These are phyloP conservation scores for Piliocolobus tephrosceles DNA, from an alignment of 2,113 vertebrate genomes.

Conservation along the genomic window DNA sequence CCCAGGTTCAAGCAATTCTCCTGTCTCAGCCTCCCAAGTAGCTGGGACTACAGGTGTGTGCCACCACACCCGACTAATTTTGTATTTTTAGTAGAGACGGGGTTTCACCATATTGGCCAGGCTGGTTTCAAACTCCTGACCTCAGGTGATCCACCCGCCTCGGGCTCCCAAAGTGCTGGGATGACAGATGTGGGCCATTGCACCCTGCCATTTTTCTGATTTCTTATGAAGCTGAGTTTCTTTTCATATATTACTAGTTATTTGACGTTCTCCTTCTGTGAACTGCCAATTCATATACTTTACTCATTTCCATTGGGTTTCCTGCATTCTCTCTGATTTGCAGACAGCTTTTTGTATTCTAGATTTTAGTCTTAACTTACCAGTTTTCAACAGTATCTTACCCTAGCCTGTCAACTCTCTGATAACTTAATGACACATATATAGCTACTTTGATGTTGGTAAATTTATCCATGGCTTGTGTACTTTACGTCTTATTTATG, in stretches of 20 bases:
- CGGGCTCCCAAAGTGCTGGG: no score
- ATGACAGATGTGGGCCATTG: no score
- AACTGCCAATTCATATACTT: neutral
- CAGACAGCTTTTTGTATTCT: conserved; percentile 28
- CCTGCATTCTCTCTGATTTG: conserved; percentile 42
- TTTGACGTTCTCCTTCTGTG: neutral
- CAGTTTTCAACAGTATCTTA: conserved; percentile 7
- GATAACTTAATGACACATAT: neutral
- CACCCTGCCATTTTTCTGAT: neutral
- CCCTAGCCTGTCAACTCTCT: neutral
- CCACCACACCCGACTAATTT: no score
- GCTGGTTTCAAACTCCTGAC: no score
- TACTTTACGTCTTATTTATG: conserved; percentile 24
- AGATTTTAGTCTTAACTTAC: neutral
- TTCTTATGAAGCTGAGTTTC: neutral
- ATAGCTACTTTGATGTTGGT: neutral
- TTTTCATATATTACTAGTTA: neutral
- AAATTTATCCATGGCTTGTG: neutral
- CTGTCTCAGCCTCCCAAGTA: no score
- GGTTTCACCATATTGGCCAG: no score
- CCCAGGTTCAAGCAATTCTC: no score
- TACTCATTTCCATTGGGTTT: neutral
- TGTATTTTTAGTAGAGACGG: no score
- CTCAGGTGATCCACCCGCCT: no score
- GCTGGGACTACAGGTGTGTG: no score